Percentiles rank a stretch among this genome's conserved stretches.
These are phyloP conservation scores for Hirtodrosophila confusa DNA, from an alignment of 2,888 invertebrate species.

Conservation along the genomic window DNA sequence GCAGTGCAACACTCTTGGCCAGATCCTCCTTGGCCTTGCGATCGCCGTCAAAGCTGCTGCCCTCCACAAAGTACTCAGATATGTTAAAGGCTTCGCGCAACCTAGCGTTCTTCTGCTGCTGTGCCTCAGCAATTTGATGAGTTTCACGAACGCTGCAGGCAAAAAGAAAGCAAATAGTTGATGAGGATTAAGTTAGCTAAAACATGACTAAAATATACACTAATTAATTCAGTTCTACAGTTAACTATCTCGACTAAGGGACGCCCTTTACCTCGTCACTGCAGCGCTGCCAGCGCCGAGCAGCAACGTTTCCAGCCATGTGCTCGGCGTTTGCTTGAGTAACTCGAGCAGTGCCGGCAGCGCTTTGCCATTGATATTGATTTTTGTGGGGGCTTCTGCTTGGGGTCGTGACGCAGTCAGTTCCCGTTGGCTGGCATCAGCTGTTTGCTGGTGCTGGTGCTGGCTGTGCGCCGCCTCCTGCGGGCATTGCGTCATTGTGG, in stretches of 20 bases:
- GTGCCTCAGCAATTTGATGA: constrained; percentile 97
- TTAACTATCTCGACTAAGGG: not conserved
- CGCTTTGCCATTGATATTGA: constrained; percentile 51
- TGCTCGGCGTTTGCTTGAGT: constrained; percentile 65
- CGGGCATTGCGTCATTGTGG: constrained; percentile 47
- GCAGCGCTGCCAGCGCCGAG: constrained; percentile 66
- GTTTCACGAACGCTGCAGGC: constrained; percentile 93
- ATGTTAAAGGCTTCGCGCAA: constrained; percentile 97
- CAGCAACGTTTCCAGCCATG: constrained; percentile 60
- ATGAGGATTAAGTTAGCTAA: not conserved
- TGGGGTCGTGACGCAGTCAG: not conserved
- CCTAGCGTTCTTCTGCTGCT: constrained; percentile 96
- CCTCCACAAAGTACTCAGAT: constrained; percentile 96
- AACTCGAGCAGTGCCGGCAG: constrained; percentile 68
- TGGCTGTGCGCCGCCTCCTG: constrained; percentile 15
- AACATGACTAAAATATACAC: not conserved
- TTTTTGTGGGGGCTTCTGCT: constrained; percentile 11
- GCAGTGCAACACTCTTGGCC: constrained; percentile 84
- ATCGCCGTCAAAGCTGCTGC: constrained; percentile 95
- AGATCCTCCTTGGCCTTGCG: constrained; percentile 86
- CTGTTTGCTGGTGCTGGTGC: constrained; percentile 28
- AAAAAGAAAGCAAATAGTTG: not conserved
- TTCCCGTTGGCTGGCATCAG: constrained; percentile 40
- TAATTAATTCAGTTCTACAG: not conserved
- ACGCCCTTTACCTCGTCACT: constrained; percentile 49